Conservation (phyloP, 2,797 vertebrate genomes). For the Hephaestus fuliginosus region DNA sequence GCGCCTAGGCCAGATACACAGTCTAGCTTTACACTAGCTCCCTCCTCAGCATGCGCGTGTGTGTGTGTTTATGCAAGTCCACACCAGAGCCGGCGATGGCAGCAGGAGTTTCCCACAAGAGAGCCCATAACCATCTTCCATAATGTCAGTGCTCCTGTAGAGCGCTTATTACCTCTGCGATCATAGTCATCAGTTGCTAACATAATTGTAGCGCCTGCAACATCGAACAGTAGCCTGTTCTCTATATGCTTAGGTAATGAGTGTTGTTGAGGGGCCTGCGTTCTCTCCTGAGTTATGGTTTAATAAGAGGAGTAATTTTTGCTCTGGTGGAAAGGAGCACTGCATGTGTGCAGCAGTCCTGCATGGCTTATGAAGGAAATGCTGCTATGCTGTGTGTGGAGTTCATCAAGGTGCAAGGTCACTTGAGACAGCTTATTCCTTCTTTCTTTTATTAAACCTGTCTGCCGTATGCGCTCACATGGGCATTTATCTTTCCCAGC, state of each 20-base stretch:
- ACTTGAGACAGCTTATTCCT: slow-evolving; percentile 49
- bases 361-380: slow-evolving; percentile 29
- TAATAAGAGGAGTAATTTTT: slow-evolving; percentile 69
- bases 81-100: slow-evolving; percentile 24
- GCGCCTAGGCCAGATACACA: slow-evolving; percentile 58
- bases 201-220: slow-evolving; percentile 71
- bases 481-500: slow-evolving; percentile 48
- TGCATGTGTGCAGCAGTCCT: slow-evolving; percentile 20
- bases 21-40: slow-evolving; percentile 31
- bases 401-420: slow-evolving; percentile 32
- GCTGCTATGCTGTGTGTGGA: not conserved
- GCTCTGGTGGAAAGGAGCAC: slow-evolving; percentile 20
- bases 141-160: slow-evolving; percentile 63
- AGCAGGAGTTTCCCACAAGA: slow-evolving; percentile 55
- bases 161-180: slow-evolving; percentile 71
- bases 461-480: slow-evolving; percentile 11
- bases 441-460: slow-evolving; percentile 66
- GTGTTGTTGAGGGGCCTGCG: slow-evolving; percentile 49
- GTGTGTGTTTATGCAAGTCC: not conserved
- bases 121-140: slow-evolving; percentile 50
- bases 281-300: slow-evolving; percentile 65
- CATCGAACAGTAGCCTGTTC: slow-evolving; percentile 39
- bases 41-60: slow-evolving; percentile 12
- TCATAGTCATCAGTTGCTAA: slow-evolving; percentile 75
- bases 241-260: slow-evolving; percentile 63